Evolutionary conservation across 2,797 vertebrate species (phyloP).

Genomic region (Molossus molossus): DNA sequence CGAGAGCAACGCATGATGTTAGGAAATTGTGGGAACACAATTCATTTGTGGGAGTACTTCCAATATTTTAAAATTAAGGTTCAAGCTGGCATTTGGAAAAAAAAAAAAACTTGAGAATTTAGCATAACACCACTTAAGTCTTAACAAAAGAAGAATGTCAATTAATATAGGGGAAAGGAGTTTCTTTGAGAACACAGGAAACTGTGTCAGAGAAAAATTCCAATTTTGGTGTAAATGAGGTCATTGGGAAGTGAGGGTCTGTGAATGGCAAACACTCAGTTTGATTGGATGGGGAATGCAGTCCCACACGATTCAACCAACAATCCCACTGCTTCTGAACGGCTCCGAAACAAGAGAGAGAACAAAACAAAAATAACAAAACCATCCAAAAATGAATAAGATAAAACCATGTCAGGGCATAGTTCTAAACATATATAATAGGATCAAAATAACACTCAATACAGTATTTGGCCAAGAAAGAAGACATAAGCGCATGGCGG

Average conservation of each 20-base stretch:
- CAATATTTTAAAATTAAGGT: slow-evolving; percentile 65
- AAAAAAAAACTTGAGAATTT: slow-evolving; percentile 70
- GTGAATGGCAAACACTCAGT: slow-evolving; percentile 45
- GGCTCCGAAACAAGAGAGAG: background rate
- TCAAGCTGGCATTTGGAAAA: slow-evolving; percentile 2
- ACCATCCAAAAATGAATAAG: background rate
- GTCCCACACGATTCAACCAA: background rate
- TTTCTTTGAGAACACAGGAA: slow-evolving; percentile 80
- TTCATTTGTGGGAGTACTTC: slow-evolving; percentile 65
- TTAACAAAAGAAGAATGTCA: slow-evolving; percentile 83
- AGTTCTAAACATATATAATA: background rate
- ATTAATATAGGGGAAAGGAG: slow-evolving; percentile 67
- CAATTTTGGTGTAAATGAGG: slow-evolving; percentile 51
- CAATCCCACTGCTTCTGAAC: background rate
- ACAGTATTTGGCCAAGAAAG: background rate
- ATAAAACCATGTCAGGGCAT: background rate
- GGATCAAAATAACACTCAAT: background rate
- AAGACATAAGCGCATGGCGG: background rate
- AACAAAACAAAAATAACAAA: background rate
- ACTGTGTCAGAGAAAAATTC: slow-evolving; percentile 77
- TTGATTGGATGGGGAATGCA: background rate
- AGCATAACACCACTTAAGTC: slow-evolving; percentile 75
- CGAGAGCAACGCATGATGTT: slow-evolving; percentile 54
- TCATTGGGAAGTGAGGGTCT: slow-evolving; percentile 37
- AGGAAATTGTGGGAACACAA: slow-evolving; percentile 72